Base-by-base conservation (phyloP, 2,888 invertebrate genomes). In the Lamproptera curius region DNA sequence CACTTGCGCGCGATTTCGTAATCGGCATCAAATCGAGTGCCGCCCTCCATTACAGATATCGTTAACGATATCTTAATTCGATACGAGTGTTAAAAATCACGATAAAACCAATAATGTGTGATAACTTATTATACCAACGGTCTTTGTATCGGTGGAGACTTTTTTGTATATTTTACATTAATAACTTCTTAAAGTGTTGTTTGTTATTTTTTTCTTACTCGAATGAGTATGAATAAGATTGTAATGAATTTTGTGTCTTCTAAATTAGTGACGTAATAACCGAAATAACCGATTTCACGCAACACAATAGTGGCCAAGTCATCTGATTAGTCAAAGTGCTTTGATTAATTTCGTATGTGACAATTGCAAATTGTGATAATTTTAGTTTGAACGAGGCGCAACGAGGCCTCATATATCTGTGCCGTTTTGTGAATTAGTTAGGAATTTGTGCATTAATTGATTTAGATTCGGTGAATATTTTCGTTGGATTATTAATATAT, bases 41-140 rank as follows among this genome's bases (percentile, higher is more conserved):
- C 23, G 38, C 38, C 20, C 10, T 28, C 13, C 16, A 20, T 10
- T n/a, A 17, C 2, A 37, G 41, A 36, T 28, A 23, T 28, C 11
- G 31, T 31, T 20, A 36, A 15, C 8, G 42, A 37, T 42, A 35
- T 35, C 34, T 42, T 35, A 42, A 42, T 46, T 36, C 35, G 36
- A 36, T 31, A 28, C 31, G 14, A 36, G 26, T 16, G 26, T 28
- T 46, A 28, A n/a, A 26, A 41, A 41, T 37, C 16, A 13, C n/a
- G 42, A 47, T 47, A 47, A 17, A 31, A 41, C n/a, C 13, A 2
- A 3, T 13, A 41, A 41, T 41, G 28, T 9, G 15, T 20, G 46
- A 49, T 49, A 49, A 43, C 38, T 33, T 40, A 39, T 26, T 40
- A 35, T 49, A 26, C 9, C 8, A n/a, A 2, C 49, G 44, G 49